A percentile compares a stretch with the other conserved stretches of the same genome.
Evolutionary conservation across 2,888 invertebrate species (phyloP).

Genomic region (Melitaea athalia): DNA sequence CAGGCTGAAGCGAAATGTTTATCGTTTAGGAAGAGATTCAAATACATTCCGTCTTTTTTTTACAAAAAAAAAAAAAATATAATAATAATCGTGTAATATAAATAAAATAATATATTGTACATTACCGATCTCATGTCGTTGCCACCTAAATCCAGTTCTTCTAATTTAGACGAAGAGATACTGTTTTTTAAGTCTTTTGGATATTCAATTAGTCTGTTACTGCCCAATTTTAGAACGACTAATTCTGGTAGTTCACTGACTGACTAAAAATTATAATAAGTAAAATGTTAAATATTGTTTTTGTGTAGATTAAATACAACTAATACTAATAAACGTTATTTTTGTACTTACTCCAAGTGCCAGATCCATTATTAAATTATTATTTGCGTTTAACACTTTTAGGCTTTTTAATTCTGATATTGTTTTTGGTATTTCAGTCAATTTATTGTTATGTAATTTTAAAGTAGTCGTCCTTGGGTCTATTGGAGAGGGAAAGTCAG

Average conservation of each 20-base stretch:
- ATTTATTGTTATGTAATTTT: constrained; percentile 69
- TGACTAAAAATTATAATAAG: constrained; percentile 57
- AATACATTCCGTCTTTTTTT: too few species aligned
- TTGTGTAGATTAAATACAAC: not conserved
- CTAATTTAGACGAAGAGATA: constrained; percentile 63
- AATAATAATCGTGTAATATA: too few species aligned
- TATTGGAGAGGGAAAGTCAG: constrained; percentile 72
- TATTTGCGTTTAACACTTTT: constrained; percentile 62
- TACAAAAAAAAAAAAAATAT: too few species aligned
- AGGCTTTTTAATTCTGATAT: constrained; percentile 63
- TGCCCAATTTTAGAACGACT: constrained; percentile 59
- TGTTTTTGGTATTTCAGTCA: constrained; percentile 67
- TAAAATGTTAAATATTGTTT: constrained; percentile 1
- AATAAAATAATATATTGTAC: too few species aligned
- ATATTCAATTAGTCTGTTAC: constrained; percentile 70
- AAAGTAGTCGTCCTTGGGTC: constrained; percentile 63
- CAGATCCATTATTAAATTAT: constrained; percentile 67
- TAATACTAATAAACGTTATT: not conserved
- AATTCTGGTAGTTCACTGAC: constrained; percentile 69
- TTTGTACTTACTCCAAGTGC: constrained; percentile 64
- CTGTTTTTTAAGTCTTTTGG: constrained; percentile 72
- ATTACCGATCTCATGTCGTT: constrained; percentile 75
- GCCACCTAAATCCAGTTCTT: constrained; percentile 72
- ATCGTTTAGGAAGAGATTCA: too few species aligned
- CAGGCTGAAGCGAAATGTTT: too few species aligned